Conservation (phyloP, 2,797 vertebrate genomes). For the Capromys pilorides region DNA sequence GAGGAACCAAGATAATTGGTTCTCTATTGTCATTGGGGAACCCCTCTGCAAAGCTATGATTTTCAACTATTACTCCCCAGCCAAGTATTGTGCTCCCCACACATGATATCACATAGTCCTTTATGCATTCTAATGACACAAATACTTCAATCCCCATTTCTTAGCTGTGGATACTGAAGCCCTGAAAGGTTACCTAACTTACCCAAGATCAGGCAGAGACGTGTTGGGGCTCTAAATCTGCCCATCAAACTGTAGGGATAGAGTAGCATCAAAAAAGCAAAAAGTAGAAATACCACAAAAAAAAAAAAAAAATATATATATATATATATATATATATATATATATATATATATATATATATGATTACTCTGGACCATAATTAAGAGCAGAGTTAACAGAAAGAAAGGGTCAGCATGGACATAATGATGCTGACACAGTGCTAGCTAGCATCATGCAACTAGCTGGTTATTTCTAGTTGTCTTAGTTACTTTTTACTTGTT, state of each 20-base stretch:
- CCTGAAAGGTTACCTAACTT: neutral
- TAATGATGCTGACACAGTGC: neutral
- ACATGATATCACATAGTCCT: neutral
- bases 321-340: too few species aligned
- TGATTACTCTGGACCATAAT: neutral
- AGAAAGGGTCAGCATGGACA: neutral
- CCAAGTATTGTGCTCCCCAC: neutral
- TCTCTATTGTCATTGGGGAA: neutral
- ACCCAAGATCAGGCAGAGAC: neutral
- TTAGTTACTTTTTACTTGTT: too few species aligned
- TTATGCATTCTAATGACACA: neutral
- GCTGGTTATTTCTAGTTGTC: neutral
- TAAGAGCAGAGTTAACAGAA: neutral
- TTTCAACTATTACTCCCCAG: neutral
- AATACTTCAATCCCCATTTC: neutral
- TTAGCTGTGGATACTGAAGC: neutral
- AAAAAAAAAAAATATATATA: too few species aligned
- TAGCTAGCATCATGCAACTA: fast-evolving
- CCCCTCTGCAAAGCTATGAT: neutral
- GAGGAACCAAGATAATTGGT: slow-evolving; percentile 42
- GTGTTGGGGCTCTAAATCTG: neutral
- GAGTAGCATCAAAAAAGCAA: neutral
- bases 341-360: too few species aligned
- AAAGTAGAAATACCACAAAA: neutral
- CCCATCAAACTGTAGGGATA: neutral